Evolutionary conservation across 2,797 vertebrate species (phyloP), one percentile per base, ranked within the genome.

Genomic region (Takifugu ocellatus): DNA sequence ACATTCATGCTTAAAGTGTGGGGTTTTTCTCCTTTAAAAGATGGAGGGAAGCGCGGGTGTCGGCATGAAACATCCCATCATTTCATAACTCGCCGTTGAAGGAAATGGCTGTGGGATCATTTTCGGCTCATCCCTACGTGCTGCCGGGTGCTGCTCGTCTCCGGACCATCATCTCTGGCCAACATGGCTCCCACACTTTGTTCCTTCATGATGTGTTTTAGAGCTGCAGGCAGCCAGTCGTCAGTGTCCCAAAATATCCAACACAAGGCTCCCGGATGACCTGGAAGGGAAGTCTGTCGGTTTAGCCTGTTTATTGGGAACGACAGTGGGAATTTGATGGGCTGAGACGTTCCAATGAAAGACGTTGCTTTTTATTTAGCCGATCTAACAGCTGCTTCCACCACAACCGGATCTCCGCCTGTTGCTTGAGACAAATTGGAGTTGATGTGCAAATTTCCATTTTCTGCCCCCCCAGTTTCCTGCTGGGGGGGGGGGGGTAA

Each of bases 321-420:
- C 11, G 3, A 43, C 11, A 43, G 6, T 7, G 11, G 1, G 11
- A 46, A 21, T 39, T 12, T 21, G 9, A 17, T 46, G 44, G 12
- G 36, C 33, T 33, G 33, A 33, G 33, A 3, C 36, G 14, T 39
- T 14, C 33, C 6, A 10, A 17, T 29, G 36, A 57, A 39, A 27
- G 9, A 16, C 25, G 10, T 0, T 3, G n/a, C 33, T 51, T 39
- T 33, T 51, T 39, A 25, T 33, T 51, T 17, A 47, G 44, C 11
- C n/a, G 44, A 52, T 55, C 24, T 12, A 66, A 48, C 83, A 87
- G 78, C 68, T 79, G 63, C 68, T 66, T 51, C 60, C 65, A 71
- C 50, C 49, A 61, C 57, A 61, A 63, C 51, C 21, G 68, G 54
- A 66, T 42, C 15, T 49, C 58, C 26, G 47, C 69, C 57, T 63